Evolutionary conservation across 2,113 vertebrate species (phyloP).

Genomic region (Campylomormyrus numenius): DNA sequence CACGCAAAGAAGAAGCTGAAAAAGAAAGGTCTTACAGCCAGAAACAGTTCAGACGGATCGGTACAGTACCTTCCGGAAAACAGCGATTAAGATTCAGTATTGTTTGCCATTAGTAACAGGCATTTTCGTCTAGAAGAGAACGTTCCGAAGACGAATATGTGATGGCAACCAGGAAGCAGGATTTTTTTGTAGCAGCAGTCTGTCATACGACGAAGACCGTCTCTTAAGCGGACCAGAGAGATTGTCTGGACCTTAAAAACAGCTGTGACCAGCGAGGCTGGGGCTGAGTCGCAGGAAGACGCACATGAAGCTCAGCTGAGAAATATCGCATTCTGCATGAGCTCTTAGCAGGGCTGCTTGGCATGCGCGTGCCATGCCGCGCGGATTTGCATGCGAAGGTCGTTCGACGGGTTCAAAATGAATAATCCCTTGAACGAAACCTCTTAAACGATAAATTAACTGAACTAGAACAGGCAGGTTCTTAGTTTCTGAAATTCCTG

Average conservation of each 20-base stretch:
- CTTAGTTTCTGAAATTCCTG: constrained; percentile 48
- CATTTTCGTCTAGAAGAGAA: not conserved
- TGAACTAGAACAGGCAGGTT: constrained; percentile 50
- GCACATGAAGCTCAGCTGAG: not conserved
- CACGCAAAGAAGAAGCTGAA: not conserved
- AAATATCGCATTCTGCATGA: not conserved
- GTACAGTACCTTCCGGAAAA: not conserved
- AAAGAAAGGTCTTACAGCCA: not conserved
- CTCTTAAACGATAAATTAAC: constrained; percentile 49
- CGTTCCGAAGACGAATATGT: not conserved
- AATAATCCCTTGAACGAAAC: constrained; percentile 40
- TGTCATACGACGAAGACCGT: not conserved
- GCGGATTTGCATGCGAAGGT: not conserved
- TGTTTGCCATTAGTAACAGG: not conserved
- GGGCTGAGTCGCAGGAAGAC: not conserved
- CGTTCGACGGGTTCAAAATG: constrained; percentile 34
- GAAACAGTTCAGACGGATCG: not conserved
- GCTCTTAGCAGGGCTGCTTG: not conserved
- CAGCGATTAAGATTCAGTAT: not conserved
- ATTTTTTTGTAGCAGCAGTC: not conserved
- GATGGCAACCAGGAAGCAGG: not conserved
- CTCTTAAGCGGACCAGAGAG: not conserved
- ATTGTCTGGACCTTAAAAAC: not conserved
- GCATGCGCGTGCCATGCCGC: not conserved
- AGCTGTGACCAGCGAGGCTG: not conserved